Evolutionary conservation across 2,888 invertebrate species (phyloP).

Genomic region (Podotricha telesiphe): DNA sequence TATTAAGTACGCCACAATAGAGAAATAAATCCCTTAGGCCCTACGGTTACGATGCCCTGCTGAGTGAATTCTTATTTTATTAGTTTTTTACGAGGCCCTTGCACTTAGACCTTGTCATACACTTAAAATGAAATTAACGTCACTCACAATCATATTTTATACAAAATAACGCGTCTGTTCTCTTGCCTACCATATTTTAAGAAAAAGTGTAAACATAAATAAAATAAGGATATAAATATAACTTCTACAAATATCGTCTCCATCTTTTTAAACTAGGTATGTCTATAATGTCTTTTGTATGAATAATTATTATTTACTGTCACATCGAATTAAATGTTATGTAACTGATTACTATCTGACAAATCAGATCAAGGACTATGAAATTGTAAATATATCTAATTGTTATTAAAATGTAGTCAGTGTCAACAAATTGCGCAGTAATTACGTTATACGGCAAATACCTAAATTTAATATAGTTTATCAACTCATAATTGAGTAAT

Average conservation of each 20-base stretch:
- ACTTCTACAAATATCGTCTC: neutral
- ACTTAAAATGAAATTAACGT: constrained; percentile 43
- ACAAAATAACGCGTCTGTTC: constrained; percentile 17
- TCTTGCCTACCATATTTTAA: neutral
- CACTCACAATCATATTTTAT: constrained; percentile 38
- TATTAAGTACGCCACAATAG: constrained; percentile 15
- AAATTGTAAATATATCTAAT: constrained; percentile 30
- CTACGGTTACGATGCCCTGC: constrained; percentile 64
- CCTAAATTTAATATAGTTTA: neutral
- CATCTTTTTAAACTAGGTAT: neutral
- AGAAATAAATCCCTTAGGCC: constrained; percentile 51
- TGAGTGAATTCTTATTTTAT: constrained; percentile 67
- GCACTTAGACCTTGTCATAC: constrained; percentile 59
- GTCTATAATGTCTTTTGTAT: neutral
- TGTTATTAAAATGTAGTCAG: constrained; percentile 6
- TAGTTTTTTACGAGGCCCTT: constrained; percentile 65
- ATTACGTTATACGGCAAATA: neutral
- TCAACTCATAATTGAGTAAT: neutral
- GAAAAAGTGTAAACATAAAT: too few relatives aligned
- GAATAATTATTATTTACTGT: neutral
- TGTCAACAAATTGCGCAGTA: neutral
- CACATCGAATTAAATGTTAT: neutral
- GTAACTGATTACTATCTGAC: neutral
- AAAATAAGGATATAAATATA: neutral
- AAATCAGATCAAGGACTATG: constrained; percentile 21